Evolutionary conservation across 2,888 invertebrate species (phyloP), one percentile per base, ranked within the genome.

Genomic region (Nasonovia ribisnigri): DNA sequence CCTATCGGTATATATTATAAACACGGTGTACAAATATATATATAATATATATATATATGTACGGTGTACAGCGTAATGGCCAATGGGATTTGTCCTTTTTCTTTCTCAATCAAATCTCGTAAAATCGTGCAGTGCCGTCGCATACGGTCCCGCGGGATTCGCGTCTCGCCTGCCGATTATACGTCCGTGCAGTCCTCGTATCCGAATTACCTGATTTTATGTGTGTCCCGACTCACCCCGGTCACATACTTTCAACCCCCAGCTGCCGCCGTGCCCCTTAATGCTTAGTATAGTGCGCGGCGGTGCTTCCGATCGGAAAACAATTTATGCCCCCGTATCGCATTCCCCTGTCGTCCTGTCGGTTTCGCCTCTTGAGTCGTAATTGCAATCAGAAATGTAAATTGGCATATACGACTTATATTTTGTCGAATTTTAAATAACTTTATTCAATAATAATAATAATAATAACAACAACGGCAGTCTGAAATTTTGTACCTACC

Each of bases 131-230:
- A 43, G 6, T 43, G n/a, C 43, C 20, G 46, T 89, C 46, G 42
- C n/a, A 60, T 48, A 5, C 36, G 5, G 11, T 42, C 87, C 60
- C 92, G 29, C 5, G 67, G 87, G 92, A 88, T 20, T 87, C 60
- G n/a, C 43, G 46, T 92, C 36, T 57, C 46, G 88, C 87, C 36
- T 92, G 46, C 46, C 60, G 87, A 92, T 92, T 87, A 60, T 54
- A 5, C 87, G 46, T 60, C 8, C 57, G 46, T 90, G 43, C 26
- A 77, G 36, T 6, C 20, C 10, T 86, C 48, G 87, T 88, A 67
- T 92, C 16, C 67, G 51, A 88, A 92, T 92, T 42, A 51, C 67
- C 29, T 11, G 60, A 67, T 92, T 92, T 92, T 92, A 88, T 92
- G 60, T 86, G 60, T 67, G 54, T 54, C 48, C 48, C 13, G 88